phyloP scores from a whole-genome alignment of 2,113 vertebrate species.

The Anseranas semipalmata region DNA sequence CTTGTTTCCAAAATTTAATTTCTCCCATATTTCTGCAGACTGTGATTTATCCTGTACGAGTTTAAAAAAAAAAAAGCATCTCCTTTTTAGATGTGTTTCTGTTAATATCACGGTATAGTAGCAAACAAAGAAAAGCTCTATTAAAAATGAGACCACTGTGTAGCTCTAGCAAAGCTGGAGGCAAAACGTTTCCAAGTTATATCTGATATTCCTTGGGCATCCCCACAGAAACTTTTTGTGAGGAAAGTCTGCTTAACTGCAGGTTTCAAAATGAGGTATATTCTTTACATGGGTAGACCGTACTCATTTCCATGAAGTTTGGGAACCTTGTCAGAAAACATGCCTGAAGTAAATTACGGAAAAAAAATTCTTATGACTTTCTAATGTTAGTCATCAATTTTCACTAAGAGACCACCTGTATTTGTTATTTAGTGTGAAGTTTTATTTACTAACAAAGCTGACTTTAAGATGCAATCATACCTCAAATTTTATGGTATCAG shows the following conservation, averaged over 20 bases:
- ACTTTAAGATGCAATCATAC: not conserved
- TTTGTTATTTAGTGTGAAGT: not conserved
- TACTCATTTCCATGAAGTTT: not conserved
- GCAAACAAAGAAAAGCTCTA: not conserved
- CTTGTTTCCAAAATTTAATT: constrained; percentile 98
- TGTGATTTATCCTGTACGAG: constrained; percentile 92
- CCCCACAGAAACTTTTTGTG: not conserved
- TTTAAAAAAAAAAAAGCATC: not conserved
- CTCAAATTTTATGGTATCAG: not conserved
- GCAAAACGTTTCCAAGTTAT: not conserved
- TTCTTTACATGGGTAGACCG: not conserved
- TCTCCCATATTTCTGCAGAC: constrained; percentile 98
- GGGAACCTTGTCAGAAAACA: not conserved
- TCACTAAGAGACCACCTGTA: not conserved
- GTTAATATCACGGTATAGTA: not conserved
- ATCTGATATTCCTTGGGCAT: not conserved
- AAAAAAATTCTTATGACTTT: not conserved
- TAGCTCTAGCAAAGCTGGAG: not conserved
- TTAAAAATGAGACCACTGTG: not conserved
- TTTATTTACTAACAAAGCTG: not conserved
- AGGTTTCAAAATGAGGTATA: rapidly evolving
- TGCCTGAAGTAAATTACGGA: not conserved
- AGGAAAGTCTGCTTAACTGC: not conserved
- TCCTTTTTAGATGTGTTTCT: not conserved
- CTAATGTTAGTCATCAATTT: not conserved